Conservation (phyloP, 2,797 vertebrate species). For the Nyctibius grandis region DNA sequence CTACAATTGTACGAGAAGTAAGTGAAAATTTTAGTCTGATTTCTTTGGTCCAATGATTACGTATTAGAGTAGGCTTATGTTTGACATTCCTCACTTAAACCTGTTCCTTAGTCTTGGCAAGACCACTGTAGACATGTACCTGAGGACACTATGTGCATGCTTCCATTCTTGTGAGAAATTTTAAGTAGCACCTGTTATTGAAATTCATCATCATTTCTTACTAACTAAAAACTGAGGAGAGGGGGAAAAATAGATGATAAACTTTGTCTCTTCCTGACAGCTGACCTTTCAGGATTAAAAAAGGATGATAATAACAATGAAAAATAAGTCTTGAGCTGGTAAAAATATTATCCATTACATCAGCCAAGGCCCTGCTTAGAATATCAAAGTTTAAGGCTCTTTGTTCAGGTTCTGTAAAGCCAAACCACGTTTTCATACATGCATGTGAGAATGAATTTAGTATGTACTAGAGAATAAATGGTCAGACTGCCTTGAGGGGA, state of each 20-base stretch:
- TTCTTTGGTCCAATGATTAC: not conserved
- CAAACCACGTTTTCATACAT: not conserved
- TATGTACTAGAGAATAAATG: not conserved
- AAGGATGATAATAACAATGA: not conserved
- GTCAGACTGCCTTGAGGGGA: not conserved
- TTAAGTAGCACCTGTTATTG: not conserved
- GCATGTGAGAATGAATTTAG: not conserved
- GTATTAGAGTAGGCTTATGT: not conserved
- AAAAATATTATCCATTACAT: not conserved
- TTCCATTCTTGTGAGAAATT: not conserved
- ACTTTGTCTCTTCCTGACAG: not conserved
- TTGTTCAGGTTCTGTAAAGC: not conserved
- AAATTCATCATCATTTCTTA: not conserved
- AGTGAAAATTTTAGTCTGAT: not conserved
- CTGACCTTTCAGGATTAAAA: slow-evolving; percentile 28
- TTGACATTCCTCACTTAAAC: not conserved
- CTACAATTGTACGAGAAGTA: not conserved
- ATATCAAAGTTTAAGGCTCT: not conserved
- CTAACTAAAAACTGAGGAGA: not conserved
- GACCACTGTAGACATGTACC: not conserved
- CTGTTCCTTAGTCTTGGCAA: not conserved
- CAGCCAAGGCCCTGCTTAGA: not conserved
- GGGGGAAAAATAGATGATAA: not conserved
- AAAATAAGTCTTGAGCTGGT: not conserved
- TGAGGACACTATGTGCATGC: not conserved